Base-by-base conservation (phyloP, 2,797 vertebrate species). In the Callimico goeldii region DNA sequence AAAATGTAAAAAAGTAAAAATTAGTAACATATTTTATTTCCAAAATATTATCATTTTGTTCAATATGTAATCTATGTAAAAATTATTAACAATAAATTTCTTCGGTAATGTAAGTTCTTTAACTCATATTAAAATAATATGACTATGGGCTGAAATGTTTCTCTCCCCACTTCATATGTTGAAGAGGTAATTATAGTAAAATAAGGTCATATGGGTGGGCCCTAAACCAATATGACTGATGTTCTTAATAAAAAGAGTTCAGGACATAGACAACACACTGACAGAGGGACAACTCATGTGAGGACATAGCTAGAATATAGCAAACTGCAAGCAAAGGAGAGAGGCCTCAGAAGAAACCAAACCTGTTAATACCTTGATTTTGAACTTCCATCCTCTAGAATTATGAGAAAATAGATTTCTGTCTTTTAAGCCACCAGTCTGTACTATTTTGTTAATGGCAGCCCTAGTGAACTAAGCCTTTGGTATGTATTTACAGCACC, bases 31-130 rank as follows among this genome's bases (percentile, higher is more conserved):
- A 72, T 48, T 80, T 91, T 75, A 75, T 67, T 92, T 87, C 15
- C n/a, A 92, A 95, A 52, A 87, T 86, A 72, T 5, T 91, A 84
- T 64, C 19, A 55, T 77, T 85, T 90, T 92, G 30, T 57, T 79
- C 43, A 61, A 79, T 19, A 96, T 6, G 7, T 80, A 90, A 96
- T 87, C 24, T 92, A 67, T 46, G 83, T n/a, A 82, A 95, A 94
- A 84, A 24, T n/a, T 76, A 76, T 73, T 95, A 91, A 83, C 5
- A 85, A 82, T 12, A 24, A 79, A 77, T 3, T 85, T 82, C 4
- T 91, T 84, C 76, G 81, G 70, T 70, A 17, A 67, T n/a, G 17
- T 67, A 67, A 67, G 33, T n/a, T 67, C 64, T n/a, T 67, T 67
- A 67, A 67, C 30, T 67, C 33, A 19, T 67, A 67, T 19, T n/a